These are phyloP conservation scores for Dynastes hyllus DNA, from an alignment of 2,888 invertebrate genomes.

Conservation along the genomic window DNA sequence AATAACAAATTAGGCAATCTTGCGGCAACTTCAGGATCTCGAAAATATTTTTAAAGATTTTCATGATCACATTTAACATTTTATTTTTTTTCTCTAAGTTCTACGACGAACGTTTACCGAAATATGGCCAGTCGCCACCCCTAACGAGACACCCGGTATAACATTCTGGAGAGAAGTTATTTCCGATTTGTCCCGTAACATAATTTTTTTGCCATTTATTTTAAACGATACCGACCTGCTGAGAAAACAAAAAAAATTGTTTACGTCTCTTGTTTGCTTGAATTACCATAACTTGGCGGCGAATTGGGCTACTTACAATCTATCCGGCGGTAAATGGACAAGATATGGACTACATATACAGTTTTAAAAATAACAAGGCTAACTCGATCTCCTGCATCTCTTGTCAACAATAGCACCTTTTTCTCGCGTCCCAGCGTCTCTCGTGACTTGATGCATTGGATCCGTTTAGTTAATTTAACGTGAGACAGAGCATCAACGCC, in stretches of 20 bases:
- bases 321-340: not conserved
- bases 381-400: not conserved
- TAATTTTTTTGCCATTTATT: not conserved
- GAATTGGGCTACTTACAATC: no score
- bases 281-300: not conserved
- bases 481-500: constrained; percentile 41
- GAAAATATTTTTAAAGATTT: no score
- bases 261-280: not conserved
- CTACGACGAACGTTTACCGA: no score
- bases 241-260: not conserved
- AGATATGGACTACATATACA: constrained; percentile 14
- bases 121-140: no score
- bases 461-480: constrained; percentile 51
- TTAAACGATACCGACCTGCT: not conserved
- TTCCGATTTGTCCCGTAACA: no score
- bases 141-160: no score
- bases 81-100: no score
- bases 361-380: constrained; percentile 23
- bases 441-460: constrained; percentile 45
- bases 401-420: no score
- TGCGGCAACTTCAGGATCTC: no score
- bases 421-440: constrained; percentile 3
- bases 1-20: no score
- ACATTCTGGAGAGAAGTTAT: no score
- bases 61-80: no score